Evolutionary conservation across 2,797 vertebrate species (phyloP).

Genomic region (Phyllotis vaccarum): DNA sequence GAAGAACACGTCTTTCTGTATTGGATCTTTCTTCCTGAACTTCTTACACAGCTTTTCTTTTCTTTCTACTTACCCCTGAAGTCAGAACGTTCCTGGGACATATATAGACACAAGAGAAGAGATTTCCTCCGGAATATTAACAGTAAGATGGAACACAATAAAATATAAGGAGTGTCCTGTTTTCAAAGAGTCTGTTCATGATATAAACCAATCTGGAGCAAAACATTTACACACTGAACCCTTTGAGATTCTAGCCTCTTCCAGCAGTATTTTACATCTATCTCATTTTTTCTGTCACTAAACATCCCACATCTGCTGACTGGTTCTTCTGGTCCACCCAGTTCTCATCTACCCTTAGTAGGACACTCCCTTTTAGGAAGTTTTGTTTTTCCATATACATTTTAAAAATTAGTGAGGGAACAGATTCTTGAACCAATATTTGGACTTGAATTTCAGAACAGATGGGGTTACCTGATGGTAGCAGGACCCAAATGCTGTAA

Average conservation of each 20-base stretch:
- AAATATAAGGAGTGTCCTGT: not conserved
- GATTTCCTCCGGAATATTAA: not conserved
- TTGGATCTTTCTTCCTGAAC: not conserved
- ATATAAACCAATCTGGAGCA: not conserved
- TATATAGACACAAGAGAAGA: not conserved
- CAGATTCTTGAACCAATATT: not conserved
- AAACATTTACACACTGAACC: not conserved
- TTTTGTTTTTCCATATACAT: not conserved
- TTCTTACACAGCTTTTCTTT: conserved; percentile 41
- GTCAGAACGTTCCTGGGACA: not conserved
- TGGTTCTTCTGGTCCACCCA: not conserved
- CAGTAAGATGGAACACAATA: not conserved
- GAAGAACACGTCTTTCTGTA: conserved; percentile 7
- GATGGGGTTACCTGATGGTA: not conserved
- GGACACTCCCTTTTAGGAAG: not conserved
- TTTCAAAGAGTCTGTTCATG: not conserved
- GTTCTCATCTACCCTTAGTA: not conserved
- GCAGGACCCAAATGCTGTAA: not conserved
- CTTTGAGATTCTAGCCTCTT: not conserved
- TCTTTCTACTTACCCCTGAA: not conserved
- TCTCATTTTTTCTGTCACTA: not conserved
- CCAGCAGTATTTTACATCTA: not conserved
- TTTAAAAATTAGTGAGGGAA: conserved; percentile 15
- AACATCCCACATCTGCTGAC: accelerated
- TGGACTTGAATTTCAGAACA: not conserved